Evolutionary conservation across 2,797 vertebrate genomes (phyloP), one percentile per base, ranked within the genome.

Genomic region (Apogon talboti): DNA sequence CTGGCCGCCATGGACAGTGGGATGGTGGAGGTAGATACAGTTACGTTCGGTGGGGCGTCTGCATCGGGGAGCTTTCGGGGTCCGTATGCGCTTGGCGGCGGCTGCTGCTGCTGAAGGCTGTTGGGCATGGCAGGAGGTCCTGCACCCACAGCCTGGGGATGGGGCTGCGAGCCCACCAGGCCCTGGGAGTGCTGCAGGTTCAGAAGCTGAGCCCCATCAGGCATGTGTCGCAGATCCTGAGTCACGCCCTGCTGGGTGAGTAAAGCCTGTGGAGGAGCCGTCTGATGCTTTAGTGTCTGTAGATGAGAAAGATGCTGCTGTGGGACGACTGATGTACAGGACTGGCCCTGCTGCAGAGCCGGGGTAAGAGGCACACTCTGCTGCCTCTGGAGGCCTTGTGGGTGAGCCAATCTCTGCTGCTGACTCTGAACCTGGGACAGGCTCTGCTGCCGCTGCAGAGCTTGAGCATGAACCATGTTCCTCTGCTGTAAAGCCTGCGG

Each of bases 11-110:
- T 95, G 0, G 95, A 95, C 87, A 97, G 92, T 2, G 97, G 96
- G 86, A 98, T 94, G 84, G 95, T 94, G 0, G 97, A 96, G 81
- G 96, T 92, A 52, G 96, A 95, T 79, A 98, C 94, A 38, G 96
- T 96, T 41, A 98, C 94, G 72, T 95, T 92, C 85, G 97, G 95
- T 76, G 95, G 95, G 74, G 93, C 87, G 1, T 95, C 93, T 12
- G 90, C 89, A 7, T 93, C 94, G 0, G 91, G 88, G 33, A 91
- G 87, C 87, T 93, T 94, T 19, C 93, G 87, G 5, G 87, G 75
- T n/a, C 90, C 91, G 0, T 92, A 93, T 0, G 86, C 51, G 47
- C 87, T 89, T 0, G 70, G 64, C 0, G 79, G 75, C 6, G 86
- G 83, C 54, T 87, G 91, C 24, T 24, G 21, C 21, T 28, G 24